Base-by-base conservation (phyloP, 2,797 vertebrate species). In the Hydrophis major region DNA sequence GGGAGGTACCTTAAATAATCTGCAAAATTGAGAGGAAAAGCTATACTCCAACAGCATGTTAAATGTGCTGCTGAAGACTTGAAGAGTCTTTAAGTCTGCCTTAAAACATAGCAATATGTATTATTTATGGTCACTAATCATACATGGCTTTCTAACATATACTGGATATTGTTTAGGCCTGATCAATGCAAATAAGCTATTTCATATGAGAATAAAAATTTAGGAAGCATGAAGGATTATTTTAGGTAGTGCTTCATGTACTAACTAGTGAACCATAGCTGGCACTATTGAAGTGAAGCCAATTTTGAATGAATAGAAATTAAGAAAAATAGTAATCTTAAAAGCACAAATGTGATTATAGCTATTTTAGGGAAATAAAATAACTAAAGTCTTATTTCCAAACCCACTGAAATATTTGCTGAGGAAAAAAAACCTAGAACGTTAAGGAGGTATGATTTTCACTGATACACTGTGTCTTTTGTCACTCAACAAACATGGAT, bases 291-390 rank as follows among this genome's bases (percentile, higher is more conserved):
- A 93, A 56, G 32, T 93, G 61, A 13, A 87, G 47, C 32, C 32
- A 94, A 95, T 88, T 3, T 42, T 56, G n/a, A 91, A 6, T 78
- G 32, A 91, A 74, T 20, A 22, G 27, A 89, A 25, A 12, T 56
- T n/a, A 69, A 55, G 0, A 90, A 22, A 55, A 66, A 1, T 4
- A 88, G 13, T 16, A 90, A 57, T 11, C 14, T 90, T n/a, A 28
- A 92, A 10, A 74, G 55, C 1, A 16, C 88, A 91, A 93, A 91
- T 91, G 47, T 69, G 90, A 87, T 92, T 92, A 94, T 89, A 91
- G 27, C 63, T 93, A 94, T 92, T 66, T 89, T 87, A 89, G 55
- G 16, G 5, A 60, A 92, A 59, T 32, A 88, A 89, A 93, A 63
- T 61, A 92, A 2, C 18, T 88, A 47, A 90, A 89, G 57, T 8